Percentiles rank a stretch among this genome's conserved stretches.
Conservation (phyloP, 2,113 vertebrate genomes). For the Phocoena sinus region DNA sequence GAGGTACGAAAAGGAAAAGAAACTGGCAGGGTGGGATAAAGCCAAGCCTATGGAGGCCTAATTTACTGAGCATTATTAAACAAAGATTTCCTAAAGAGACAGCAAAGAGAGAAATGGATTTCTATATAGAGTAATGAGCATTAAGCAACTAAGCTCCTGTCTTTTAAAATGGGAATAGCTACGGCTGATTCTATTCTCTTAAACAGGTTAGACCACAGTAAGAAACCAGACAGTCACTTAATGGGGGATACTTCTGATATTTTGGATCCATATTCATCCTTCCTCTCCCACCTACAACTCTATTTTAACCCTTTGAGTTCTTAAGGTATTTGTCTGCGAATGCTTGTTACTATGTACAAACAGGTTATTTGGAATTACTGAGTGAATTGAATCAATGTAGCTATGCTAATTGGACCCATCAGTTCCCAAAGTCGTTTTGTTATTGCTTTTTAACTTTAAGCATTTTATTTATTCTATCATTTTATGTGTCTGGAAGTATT, state of each 20-base stretch:
- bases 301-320: background rate
- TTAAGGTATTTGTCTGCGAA: background rate
- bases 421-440: background rate
- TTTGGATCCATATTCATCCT: background rate
- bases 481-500: background rate
- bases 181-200: constrained; percentile 38
- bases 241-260: background rate
- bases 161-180: constrained; percentile 51
- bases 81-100: constrained; percentile 71
- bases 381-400: background rate
- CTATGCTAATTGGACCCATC: background rate
- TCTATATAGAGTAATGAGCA: constrained; percentile 51
- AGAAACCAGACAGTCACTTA: background rate
- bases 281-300: background rate
- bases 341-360: background rate
- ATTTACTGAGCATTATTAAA: constrained; percentile 77
- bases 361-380: background rate
- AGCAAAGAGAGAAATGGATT: constrained; percentile 68
- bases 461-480: background rate
- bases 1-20: constrained; percentile 56
- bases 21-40: constrained; percentile 67
- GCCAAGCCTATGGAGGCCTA: constrained; percentile 72
- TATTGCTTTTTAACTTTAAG: background rate
- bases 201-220: constrained; percentile 1
- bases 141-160: constrained; percentile 51